Base-by-base conservation (phyloP, 2,888 invertebrate genomes). In the Cetonia aurata region DNA sequence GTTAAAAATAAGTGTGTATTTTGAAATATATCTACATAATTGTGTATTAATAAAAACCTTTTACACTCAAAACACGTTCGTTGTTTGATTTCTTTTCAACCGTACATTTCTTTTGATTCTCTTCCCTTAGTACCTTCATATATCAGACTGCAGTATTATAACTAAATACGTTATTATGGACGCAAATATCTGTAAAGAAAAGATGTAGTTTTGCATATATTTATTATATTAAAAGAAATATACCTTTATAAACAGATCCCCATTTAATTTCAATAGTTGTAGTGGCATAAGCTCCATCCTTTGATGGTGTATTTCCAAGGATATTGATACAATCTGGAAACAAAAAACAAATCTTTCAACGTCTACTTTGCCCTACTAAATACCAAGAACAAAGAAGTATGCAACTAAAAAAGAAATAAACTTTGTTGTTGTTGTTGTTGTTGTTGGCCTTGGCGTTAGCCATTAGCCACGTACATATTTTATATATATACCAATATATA, bases 21-120 rank as follows among this genome's bases (percentile, higher is more conserved):
- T 65, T 65, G 62, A 65, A 65, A 65, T 65, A 50, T 37, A 65
- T 65, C 62, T 50, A 65, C 37, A 65, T 50, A 65, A 50, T 65
- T 13, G 37, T 65, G 62, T 65, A 65, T 50, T 65, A 65, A 65
- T 65, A 65, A 65, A 65, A 65, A 9, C n/a, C 57, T 48, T 65
- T 65, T 65, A 65, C 62, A 65, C 50, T 33, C 50, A 65, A 65
- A 13, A 60, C 3, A 9, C 17, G 33, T 46, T 48, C 8, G 9
- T 37, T 37, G 37, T 15, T 33, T 56, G n/a, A 15, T 56, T 56
- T 15, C 13, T 42, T 6, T 41, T 57, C 4, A 42, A 19, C 4
- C 15, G 15, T 3, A 9, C 17, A 13, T 17, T 41, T n/a, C 37
- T 37, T 56, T 12, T 55, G 15, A 10, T 6, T 56, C 1, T 9